Evolutionary conservation across 2,113 vertebrate species (phyloP).

Genomic region (Chloroceryle aenea): DNA sequence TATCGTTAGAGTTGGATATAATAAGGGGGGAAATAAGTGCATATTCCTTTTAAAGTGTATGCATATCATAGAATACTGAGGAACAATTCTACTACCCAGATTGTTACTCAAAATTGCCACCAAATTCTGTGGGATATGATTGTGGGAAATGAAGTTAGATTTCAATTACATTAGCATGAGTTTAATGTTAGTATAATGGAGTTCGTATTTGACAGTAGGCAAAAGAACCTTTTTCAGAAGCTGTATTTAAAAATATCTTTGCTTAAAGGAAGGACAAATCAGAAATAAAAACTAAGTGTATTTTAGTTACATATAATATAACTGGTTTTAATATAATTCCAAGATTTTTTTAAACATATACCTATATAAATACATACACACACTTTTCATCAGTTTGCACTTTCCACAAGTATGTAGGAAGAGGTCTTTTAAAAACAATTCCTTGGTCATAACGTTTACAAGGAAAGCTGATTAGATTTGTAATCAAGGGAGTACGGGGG

Average conservation of each 20-base stretch:
- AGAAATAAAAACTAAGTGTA: neutral
- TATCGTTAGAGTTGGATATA: neutral
- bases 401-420: neutral
- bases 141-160: neutral
- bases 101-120: neutral
- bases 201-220: neutral
- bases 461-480: neutral
- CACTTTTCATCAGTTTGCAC: neutral
- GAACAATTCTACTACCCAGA: neutral
- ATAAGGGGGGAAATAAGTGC: neutral
- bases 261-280: neutral
- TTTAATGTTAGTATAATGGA: neutral
- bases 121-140: neutral
- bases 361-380: neutral
- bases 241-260: neutral
- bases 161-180: neutral
- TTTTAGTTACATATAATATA: neutral
- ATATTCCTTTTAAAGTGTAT: neutral
- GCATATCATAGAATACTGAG: neutral
- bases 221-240: neutral
- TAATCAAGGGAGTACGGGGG: neutral
- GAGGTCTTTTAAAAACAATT: neutral
- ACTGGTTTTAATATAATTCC: neutral
- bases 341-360: fast-evolving
- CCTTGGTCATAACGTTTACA: neutral